Percentiles rank a stretch among this genome's conserved stretches.
phyloP scores from a whole-genome alignment of 2,888 invertebrate genomes.

The Brachypalpus laphriformis region DNA sequence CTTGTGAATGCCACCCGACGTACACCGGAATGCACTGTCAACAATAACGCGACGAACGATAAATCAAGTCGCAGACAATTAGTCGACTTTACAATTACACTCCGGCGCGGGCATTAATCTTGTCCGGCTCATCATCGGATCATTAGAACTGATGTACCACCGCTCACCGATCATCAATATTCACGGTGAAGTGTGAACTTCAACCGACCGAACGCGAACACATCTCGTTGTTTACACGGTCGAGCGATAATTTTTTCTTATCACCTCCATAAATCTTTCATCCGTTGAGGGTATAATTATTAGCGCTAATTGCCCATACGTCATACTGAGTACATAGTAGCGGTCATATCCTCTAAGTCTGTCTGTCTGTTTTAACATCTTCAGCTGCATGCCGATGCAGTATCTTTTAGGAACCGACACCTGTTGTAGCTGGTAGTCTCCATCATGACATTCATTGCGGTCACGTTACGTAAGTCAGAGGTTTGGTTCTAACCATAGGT shows the following conservation, averaged over 20 bases:
- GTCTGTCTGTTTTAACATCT: constrained; percentile 1
- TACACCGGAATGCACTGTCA: constrained; percentile 27
- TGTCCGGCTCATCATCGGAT: constrained; percentile 35
- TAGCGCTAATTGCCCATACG: constrained; percentile 60
- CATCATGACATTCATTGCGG: constrained; percentile 47
- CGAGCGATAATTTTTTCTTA: constrained; percentile 44
- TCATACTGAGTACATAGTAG: neutral
- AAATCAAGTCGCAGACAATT: constrained; percentile 58
- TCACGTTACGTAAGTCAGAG: constrained; percentile 44
- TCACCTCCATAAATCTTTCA: constrained; percentile 64
- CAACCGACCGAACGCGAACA: constrained; percentile 12
- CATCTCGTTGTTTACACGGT: constrained; percentile 65
- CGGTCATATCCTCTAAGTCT: neutral
- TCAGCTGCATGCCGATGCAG: constrained; percentile 15
- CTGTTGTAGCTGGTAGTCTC: neutral
- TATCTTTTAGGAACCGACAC: constrained; percentile 45
- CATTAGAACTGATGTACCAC: constrained; percentile 37
- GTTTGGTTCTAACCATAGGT: constrained; percentile 16
- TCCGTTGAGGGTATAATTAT: constrained; percentile 43
- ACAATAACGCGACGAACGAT: constrained; percentile 44
- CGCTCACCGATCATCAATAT: constrained; percentile 25
- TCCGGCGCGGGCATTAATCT: constrained; percentile 28
- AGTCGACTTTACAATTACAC: constrained; percentile 44
- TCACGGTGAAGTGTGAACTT: constrained; percentile 49
- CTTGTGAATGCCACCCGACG: constrained; percentile 49